Conservation (phyloP, 2,113 vertebrate genomes). For the Semnornis frantzii region DNA sequence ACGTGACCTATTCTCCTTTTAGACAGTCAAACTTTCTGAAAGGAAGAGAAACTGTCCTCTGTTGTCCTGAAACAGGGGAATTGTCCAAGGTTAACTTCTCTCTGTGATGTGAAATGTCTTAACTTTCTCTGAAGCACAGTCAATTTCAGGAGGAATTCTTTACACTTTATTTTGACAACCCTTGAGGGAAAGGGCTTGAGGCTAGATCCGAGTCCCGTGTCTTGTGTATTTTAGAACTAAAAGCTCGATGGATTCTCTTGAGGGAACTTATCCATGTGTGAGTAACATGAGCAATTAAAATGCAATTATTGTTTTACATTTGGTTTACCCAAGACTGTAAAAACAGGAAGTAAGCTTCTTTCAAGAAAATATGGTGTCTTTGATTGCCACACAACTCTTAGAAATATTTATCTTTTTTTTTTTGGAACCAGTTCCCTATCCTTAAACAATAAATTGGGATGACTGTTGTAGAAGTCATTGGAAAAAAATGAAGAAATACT, state of each 20-base stretch:
- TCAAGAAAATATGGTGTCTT: not conserved
- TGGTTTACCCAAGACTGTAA: not conserved
- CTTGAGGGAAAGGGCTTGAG: not conserved
- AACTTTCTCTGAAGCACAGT: not conserved
- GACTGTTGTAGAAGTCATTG: not conserved
- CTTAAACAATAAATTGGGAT: not conserved
- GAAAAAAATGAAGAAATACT: not conserved
- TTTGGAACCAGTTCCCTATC: not conserved
- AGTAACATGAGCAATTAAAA: not conserved
- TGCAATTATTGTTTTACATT: not conserved
- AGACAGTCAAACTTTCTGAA: not conserved
- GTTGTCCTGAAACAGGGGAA: not conserved
- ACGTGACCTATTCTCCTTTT: not conserved
- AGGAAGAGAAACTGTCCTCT: not conserved
- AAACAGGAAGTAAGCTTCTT: not conserved
- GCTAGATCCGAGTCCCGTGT: conserved; percentile 11
- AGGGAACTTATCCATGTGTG: not conserved
- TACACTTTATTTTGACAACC: conserved; percentile 4
- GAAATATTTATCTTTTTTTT: not conserved
- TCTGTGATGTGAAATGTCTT: not conserved
- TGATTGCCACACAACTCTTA: not conserved
- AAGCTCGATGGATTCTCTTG: not conserved
- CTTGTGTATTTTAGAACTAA: not conserved
- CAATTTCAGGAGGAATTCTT: not conserved
- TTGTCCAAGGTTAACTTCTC: not conserved